A percentile compares a stretch with the other conserved stretches of the same genome.
phyloP scores from a whole-genome alignment of 1,140 invertebrate species.

The Leptopilina clavipes region DNA sequence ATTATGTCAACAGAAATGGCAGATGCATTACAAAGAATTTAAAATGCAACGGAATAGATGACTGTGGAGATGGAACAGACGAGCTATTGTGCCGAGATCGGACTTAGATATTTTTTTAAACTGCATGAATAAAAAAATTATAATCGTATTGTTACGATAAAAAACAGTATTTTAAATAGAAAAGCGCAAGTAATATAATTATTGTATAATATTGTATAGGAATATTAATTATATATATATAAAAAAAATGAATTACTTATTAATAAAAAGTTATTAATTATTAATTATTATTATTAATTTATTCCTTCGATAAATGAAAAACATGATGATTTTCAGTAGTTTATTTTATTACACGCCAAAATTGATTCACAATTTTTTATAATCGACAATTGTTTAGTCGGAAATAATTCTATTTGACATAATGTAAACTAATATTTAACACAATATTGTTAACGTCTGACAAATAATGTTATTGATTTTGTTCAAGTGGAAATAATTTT shows the following conservation, averaged over 20 bases:
- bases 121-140: slow-evolving; percentile 53
- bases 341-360: neutral
- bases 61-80: slow-evolving; percentile 83
- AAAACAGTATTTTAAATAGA: slow-evolving; percentile 51
- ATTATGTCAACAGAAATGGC: slow-evolving; percentile 71
- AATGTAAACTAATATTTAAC: neutral
- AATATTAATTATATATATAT: slow-evolving; percentile 23
- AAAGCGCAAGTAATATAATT: slow-evolving; percentile 48
- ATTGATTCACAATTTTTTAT: neutral
- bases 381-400: neutral
- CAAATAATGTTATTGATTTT: too few species aligned
- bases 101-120: slow-evolving; percentile 52
- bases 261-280: slow-evolving; percentile 31
- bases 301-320: neutral
- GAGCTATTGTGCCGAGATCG: slow-evolving; percentile 78
- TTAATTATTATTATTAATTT: neutral
- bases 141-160: slow-evolving; percentile 50
- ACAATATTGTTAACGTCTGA: too few species aligned
- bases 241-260: slow-evolving; percentile 25
- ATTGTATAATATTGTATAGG: slow-evolving; percentile 52
- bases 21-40: slow-evolving; percentile 76
- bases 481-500: too few species aligned
- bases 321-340: neutral
- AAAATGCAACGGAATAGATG: slow-evolving; percentile 81
- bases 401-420: neutral